Conservation (phyloP, 1,140 invertebrate genomes). For the Microplitis demolitor region DNA sequence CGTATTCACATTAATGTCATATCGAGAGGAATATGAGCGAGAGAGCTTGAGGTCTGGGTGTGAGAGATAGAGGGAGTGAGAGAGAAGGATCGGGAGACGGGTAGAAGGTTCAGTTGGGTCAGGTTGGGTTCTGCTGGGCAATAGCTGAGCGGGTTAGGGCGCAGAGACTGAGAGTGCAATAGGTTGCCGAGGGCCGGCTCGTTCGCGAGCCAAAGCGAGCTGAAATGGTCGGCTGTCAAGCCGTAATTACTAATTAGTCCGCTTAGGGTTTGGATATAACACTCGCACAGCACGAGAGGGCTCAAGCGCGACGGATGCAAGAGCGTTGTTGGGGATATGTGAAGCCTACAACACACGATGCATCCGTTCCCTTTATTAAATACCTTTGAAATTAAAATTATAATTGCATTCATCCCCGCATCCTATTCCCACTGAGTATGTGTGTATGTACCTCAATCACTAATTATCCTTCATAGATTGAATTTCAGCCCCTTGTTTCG, state of each 20-base stretch:
- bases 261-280: slow-evolving; percentile 34
- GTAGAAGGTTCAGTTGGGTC: too few relatives aligned
- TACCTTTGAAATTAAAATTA: slow-evolving; percentile 64
- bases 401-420: slow-evolving; percentile 59
- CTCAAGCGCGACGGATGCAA: slow-evolving; percentile 18
- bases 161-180: not conserved
- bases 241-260: slow-evolving; percentile 61
- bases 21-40: too few relatives aligned
- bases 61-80: too few relatives aligned
- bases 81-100: too few relatives aligned
- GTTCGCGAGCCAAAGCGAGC: slow-evolving; percentile 12
- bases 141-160: not conserved
- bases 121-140: too few relatives aligned
- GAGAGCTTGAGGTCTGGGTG: too few relatives aligned
- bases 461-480: too few relatives aligned
- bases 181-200: slow-evolving; percentile 6
- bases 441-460: too few relatives aligned
- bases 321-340: slow-evolving; percentile 32
- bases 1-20: too few relatives aligned
- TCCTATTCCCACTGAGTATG: too few relatives aligned
- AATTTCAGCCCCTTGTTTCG: too few relatives aligned
- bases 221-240: slow-evolving; percentile 50
- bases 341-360: slow-evolving; percentile 36
- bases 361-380: slow-evolving; percentile 57
- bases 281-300: slow-evolving; percentile 1